Conservation (phyloP, 2,888 invertebrate genomes). For the Tetranychus truncatus region DNA sequence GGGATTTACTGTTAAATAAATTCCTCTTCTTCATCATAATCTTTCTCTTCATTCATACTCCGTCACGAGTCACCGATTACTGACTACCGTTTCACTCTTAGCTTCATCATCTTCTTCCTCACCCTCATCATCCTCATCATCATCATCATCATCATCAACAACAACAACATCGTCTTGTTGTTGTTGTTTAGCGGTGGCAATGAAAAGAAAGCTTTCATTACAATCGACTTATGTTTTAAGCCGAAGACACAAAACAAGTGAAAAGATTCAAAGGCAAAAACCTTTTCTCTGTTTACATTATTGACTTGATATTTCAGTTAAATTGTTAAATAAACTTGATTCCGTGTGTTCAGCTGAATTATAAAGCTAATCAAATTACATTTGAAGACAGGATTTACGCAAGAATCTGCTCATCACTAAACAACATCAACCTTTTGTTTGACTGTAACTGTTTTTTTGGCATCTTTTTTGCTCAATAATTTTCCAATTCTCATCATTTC, state of each 20-base stretch:
- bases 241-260: too few relatives aligned
- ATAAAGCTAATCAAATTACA: neutral
- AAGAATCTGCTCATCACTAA: neutral
- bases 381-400: neutral
- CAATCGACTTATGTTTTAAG: too few relatives aligned
- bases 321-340: neutral
- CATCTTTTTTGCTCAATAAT: neutral
- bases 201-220: neutral
- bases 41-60: neutral
- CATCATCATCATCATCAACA: neutral
- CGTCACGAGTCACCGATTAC: neutral
- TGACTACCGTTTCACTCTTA: neutral
- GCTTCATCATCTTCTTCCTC: neutral
- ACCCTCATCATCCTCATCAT: neutral
- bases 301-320: neutral
- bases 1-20: conserved; percentile 1
- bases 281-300: neutral
- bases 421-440: too few relatives aligned
- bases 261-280: too few relatives aligned
- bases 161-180: neutral
- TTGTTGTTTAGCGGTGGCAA: neutral
- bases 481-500: neutral
- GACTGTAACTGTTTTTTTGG: neutral
- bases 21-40: neutral
- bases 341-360: neutral